Conservation (phyloP, 2,888 invertebrate genomes). For the Mythimna impura region DNA sequence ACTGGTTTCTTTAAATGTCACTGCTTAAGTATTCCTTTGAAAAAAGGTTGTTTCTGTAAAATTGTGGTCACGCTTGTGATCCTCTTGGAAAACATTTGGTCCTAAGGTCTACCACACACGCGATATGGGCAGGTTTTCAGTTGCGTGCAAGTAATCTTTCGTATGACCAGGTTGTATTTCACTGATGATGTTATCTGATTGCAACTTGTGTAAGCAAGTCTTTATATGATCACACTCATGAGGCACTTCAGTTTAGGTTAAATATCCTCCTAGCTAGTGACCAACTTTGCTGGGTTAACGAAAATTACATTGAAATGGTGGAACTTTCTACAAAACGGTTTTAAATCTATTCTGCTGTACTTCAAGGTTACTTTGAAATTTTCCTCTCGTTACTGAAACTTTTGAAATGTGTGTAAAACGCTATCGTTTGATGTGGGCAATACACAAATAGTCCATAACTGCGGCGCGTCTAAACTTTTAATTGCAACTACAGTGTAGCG, state of each 20-base stretch:
- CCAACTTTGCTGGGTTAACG: not conserved
- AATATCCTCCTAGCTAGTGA: not conserved
- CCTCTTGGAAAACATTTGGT: constrained; percentile 16
- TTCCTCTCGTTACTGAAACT: not conserved
- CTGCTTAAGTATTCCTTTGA: constrained; percentile 36
- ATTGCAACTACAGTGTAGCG: constrained; percentile 45
- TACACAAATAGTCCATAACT: constrained; percentile 10
- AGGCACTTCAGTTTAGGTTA: not conserved
- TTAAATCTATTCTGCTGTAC: not conserved
- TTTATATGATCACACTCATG: constrained; percentile 6
- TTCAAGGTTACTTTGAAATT: not conserved
- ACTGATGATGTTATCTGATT: constrained; percentile 27
- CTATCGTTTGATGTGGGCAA: not conserved
- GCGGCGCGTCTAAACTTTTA: constrained; percentile 42
- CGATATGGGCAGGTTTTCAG: constrained; percentile 19
- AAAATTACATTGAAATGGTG: not conserved
- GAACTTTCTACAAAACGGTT: not conserved
- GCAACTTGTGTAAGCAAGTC: constrained; percentile 5
- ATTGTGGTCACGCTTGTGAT: constrained; percentile 39
- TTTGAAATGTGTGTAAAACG: constrained; percentile 8
- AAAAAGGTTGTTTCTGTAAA: constrained; percentile 33
- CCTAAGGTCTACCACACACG: constrained; percentile 18
- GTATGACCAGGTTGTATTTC: constrained; percentile 26
- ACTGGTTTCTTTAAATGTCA: constrained; percentile 49
- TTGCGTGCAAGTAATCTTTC: constrained; percentile 39